Conservation (phyloP, 2,113 vertebrate species). For the Strix uralensis region DNA sequence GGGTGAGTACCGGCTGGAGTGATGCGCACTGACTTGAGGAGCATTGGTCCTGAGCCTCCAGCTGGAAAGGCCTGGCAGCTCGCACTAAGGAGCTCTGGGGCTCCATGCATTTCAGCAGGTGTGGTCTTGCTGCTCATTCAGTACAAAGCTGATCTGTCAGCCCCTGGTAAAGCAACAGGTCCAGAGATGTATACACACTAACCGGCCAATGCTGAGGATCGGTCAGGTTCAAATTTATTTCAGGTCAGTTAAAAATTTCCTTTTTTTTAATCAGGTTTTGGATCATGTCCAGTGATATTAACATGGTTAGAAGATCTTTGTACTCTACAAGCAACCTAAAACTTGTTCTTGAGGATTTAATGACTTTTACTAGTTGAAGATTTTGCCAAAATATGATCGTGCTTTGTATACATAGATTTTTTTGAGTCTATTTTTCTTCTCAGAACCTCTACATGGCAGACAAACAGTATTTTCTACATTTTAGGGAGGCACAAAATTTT, state of each 20-base stretch:
- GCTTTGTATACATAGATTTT: neutral
- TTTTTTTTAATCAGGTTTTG: neutral
- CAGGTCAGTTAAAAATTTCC: neutral
- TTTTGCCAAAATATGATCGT: neutral
- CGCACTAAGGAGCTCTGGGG: too few species aligned
- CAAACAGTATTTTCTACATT: neutral
- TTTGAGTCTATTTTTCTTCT: neutral
- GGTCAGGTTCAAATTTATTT: neutral
- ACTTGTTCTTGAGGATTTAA: neutral
- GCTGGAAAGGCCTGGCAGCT: neutral
- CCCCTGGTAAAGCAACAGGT: neutral
- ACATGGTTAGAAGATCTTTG: neutral
- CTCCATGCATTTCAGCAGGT: neutral
- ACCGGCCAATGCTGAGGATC: rapidly evolving
- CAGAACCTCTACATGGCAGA: neutral
- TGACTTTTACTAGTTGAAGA: neutral
- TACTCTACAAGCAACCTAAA: neutral
- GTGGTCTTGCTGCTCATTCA: neutral
- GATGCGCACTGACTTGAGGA: too few species aligned
- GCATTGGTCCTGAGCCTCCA: neutral
- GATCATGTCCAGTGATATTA: neutral
- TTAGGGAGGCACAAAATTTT: neutral
- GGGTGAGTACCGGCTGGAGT: neutral
- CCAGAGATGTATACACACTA: rapidly evolving
- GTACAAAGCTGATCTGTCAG: neutral